These are phyloP conservation scores for Archocentrus centrarchus DNA, from an alignment of 2,113 vertebrate species.

Conservation along the genomic window DNA sequence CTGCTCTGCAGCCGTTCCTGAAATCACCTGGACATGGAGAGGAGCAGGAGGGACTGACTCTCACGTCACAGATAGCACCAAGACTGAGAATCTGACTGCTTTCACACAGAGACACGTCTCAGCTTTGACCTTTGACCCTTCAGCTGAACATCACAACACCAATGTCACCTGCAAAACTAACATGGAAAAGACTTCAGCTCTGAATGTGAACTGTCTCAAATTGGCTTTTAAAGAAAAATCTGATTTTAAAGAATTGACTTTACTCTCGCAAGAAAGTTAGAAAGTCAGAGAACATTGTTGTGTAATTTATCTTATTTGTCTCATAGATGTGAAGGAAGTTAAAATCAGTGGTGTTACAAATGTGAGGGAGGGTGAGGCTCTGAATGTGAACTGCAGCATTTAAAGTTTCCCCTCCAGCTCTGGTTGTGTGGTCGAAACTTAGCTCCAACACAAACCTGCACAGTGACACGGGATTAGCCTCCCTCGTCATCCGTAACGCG, in stretches of 20 bases:
- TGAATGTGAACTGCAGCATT: conserved; percentile 49
- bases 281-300: neutral
- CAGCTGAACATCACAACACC: conserved; percentile 39
- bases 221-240: neutral
- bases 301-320: neutral
- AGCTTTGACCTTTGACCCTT: conserved; percentile 45
- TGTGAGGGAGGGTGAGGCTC: neutral
- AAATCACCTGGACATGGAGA: conserved; percentile 56
- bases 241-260: neutral
- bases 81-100: too few species aligned
- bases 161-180: conserved; percentile 30
- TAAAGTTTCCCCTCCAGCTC: conserved; percentile 41
- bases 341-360: neutral
- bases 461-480: neutral
- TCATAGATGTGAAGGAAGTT: conserved; percentile 28
- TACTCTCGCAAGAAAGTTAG: neutral
- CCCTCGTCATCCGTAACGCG: conserved; percentile 17
- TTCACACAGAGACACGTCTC: conserved; percentile 14
- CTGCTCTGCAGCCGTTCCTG: conserved; percentile 55
- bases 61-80: too few species aligned
- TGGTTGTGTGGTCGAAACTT: conserved; percentile 18
- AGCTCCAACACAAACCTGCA: neutral
- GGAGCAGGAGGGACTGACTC: neutral
- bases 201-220: conserved; percentile 28
- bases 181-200: conserved; percentile 14